Evolutionary conservation across 2,888 invertebrate species (phyloP).

Genomic region (Ceriagrion tenellum): DNA sequence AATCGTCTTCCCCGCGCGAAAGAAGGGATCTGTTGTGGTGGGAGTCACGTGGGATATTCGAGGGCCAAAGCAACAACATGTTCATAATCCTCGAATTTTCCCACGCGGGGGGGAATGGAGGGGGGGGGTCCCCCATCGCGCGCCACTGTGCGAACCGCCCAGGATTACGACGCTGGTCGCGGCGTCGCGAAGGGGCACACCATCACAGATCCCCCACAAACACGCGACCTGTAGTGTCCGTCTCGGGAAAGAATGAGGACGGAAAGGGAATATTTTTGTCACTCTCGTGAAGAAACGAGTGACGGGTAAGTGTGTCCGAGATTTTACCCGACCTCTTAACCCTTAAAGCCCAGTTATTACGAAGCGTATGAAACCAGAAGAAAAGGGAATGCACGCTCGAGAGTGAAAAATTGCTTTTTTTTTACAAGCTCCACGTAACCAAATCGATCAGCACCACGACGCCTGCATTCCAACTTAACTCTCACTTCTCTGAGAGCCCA

Average conservation of each 20-base stretch:
- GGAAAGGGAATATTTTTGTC: neutral
- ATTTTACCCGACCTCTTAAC: neutral
- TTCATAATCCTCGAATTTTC: conserved; percentile 11
- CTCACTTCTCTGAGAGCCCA: neutral
- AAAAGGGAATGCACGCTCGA: too few relatives aligned
- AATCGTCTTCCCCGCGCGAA: neutral
- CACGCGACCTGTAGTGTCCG: neutral
- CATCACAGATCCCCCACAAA: neutral
- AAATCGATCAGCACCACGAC: neutral
- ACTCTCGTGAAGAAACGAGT: neutral
- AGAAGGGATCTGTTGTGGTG: neutral
- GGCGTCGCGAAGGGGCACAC: neutral
- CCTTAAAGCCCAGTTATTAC: neutral
- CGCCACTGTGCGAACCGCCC: neutral
- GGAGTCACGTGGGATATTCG: neutral
- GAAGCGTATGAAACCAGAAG: neutral
- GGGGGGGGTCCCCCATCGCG: neutral
- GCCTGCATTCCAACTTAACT: neutral
- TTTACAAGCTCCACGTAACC: neutral
- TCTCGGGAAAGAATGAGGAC: neutral
- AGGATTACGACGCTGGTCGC: neutral
- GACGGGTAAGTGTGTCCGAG: neutral
- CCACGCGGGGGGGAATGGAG: too few relatives aligned
- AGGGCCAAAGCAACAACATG: neutral
- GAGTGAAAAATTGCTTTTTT: neutral